Percentiles rank a stretch among this genome's conserved stretches.
Conservation (phyloP, 2,888 invertebrate species). For the Caenorhabditis angaria region DNA sequence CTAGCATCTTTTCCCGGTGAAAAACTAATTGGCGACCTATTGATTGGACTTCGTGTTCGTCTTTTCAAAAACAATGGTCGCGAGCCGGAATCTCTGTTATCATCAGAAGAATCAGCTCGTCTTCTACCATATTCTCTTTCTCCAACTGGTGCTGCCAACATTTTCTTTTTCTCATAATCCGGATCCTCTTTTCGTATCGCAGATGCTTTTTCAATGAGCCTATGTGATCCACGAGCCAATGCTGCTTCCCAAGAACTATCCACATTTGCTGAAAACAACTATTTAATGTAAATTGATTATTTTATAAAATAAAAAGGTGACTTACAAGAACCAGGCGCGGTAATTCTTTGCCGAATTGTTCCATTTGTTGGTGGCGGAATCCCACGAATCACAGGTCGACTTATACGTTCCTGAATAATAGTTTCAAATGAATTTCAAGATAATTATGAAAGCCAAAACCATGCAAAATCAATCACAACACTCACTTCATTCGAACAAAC, state of each 20-base stretch:
- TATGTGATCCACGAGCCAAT: background rate
- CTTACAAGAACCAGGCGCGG: background rate
- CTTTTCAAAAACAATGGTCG: background rate
- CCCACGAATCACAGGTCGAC: slow-evolving; percentile 7
- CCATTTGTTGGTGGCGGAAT: background rate
- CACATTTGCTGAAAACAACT: slow-evolving; percentile 1
- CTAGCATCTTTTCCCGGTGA: slow-evolving; percentile 21
- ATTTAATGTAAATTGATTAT: background rate
- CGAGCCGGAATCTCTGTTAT: slow-evolving; percentile 3
- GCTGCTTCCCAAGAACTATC: slow-evolving; percentile 5
- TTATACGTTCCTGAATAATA: background rate
- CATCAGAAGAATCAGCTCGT: background rate
- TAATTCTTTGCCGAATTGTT: background rate
- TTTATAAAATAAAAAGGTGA: background rate
- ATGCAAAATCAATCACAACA: slow-evolving; percentile 9
- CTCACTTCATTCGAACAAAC: slow-evolving; percentile 47
- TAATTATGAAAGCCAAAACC: background rate
- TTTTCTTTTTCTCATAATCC: slow-evolving; percentile 8
- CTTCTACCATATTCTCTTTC: slow-evolving; percentile 10
- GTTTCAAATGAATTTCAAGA: background rate
- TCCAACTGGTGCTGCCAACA: slow-evolving; percentile 9
- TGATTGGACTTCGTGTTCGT: background rate
- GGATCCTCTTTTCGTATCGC: slow-evolving; percentile 13
- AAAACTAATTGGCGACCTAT: slow-evolving; percentile 13
- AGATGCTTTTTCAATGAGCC: slow-evolving; percentile 4